A percentile compares a stretch with the other conserved stretches of the same genome.
phyloP scores from a whole-genome alignment of 2,113 vertebrate genomes.

The Semnornis frantzii region DNA sequence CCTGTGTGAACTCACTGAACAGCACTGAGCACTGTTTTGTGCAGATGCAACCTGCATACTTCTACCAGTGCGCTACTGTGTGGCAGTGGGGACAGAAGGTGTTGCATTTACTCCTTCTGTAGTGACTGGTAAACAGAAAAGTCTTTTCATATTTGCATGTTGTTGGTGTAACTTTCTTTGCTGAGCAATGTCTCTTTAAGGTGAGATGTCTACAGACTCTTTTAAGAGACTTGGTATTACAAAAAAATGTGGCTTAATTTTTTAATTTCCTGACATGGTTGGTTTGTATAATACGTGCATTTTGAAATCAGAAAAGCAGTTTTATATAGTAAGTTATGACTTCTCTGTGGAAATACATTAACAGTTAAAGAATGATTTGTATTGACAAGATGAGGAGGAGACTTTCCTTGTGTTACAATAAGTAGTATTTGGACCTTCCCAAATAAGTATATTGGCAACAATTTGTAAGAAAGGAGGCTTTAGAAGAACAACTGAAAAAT shows the following conservation, averaged over 20 bases:
- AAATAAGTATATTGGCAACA: background rate
- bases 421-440: background rate
- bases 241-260: background rate
- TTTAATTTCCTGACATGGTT: background rate
- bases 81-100: background rate
- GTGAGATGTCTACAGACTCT: background rate
- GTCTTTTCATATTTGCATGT: background rate
- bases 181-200: background rate
- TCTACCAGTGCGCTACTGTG: background rate
- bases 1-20: background rate
- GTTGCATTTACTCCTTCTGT: background rate
- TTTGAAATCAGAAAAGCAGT: background rate
- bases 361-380: background rate
- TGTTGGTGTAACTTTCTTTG: background rate
- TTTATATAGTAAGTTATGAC: background rate
- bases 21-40: background rate
- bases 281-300: background rate
- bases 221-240: background rate
- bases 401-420: background rate
- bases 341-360: background rate
- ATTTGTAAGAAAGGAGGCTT: background rate
- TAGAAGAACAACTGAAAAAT: background rate
- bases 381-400: background rate
- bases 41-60: background rate
- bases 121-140: background rate